Evolutionary conservation across 2,113 vertebrate genomes (phyloP).

Genomic region (Alectura lathami): DNA sequence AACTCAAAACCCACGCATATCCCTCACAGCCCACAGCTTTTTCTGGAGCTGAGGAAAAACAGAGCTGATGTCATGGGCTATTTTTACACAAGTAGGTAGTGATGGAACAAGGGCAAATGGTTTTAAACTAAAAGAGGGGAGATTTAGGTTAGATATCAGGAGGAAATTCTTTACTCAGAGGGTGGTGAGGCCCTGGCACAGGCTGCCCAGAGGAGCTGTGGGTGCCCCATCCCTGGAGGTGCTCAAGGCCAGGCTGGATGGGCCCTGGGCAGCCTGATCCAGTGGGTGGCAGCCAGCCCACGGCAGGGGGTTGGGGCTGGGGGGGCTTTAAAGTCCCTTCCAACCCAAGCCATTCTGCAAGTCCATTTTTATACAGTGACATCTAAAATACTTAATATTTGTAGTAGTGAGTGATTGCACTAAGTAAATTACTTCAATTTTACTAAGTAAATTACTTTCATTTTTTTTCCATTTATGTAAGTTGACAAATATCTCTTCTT

Average conservation of each 20-base stretch:
- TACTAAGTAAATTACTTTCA: background rate
- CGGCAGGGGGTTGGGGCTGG: too few species aligned
- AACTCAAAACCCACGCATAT: background rate
- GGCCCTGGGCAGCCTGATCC: background rate
- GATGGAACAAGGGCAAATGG: background rate
- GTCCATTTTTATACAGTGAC: background rate
- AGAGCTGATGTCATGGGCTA: slow-evolving; percentile 26
- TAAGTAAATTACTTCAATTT: background rate
- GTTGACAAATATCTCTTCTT: background rate
- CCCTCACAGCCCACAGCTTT: background rate
- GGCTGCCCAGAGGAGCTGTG: background rate
- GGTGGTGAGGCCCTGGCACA: background rate
- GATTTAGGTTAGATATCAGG: background rate
- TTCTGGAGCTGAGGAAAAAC: slow-evolving; percentile 17
- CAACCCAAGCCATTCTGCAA: background rate
- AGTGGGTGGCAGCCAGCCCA: background rate
- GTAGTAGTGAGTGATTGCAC: background rate
- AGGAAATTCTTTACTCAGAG: background rate
- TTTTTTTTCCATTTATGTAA: background rate
- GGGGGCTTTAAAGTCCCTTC: background rate
- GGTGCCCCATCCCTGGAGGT: background rate
- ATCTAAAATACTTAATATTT: background rate
- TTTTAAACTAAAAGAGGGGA: background rate
- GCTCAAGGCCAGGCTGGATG: background rate
- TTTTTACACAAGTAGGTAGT: background rate